These are phyloP conservation scores for Cardinalis cardinalis DNA, from an alignment of 2,113 vertebrate species.

Conservation along the genomic window DNA sequence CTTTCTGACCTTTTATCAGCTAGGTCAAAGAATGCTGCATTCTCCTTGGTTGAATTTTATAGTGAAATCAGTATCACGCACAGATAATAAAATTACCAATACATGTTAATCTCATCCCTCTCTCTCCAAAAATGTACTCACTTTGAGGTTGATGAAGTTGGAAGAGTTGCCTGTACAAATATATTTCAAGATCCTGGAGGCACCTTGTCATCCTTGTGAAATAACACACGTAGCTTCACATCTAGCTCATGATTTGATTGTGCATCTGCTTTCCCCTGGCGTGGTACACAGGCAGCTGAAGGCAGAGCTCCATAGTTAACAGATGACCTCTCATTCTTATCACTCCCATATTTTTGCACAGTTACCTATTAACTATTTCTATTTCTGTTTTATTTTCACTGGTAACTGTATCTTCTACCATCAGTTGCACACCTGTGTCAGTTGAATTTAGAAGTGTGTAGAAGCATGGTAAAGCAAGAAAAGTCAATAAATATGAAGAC, in stretches of 20 bases:
- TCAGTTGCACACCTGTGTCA: rapidly evolving
- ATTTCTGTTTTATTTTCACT: neutral
- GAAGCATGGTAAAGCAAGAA: neutral
- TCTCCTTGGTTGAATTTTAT: constrained; percentile 70
- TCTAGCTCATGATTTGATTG: neutral
- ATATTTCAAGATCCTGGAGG: rapidly evolving
- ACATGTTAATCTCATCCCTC: neutral
- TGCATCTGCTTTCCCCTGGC: neutral
- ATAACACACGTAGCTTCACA: neutral
- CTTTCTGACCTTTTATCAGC: constrained; percentile 79
- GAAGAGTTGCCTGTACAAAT: neutral
- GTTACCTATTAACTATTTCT: neutral
- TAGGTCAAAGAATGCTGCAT: constrained; percentile 69
- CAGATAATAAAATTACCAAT: constrained; percentile 64
- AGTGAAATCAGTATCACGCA: constrained; percentile 61
- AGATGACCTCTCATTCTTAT: neutral
- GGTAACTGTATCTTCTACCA: neutral
- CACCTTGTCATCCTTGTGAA: neutral
- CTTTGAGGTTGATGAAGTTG: neutral
- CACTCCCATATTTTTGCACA: neutral
- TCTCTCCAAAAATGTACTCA: constrained; percentile 1
- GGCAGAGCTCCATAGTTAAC: neutral
- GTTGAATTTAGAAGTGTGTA: neutral
- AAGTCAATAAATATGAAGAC: neutral
- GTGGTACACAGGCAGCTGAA: neutral